A percentile compares a stretch with the other conserved stretches of the same genome.
Evolutionary conservation across 2,113 vertebrate species (phyloP).

Genomic region (Vulpes lagopus): DNA sequence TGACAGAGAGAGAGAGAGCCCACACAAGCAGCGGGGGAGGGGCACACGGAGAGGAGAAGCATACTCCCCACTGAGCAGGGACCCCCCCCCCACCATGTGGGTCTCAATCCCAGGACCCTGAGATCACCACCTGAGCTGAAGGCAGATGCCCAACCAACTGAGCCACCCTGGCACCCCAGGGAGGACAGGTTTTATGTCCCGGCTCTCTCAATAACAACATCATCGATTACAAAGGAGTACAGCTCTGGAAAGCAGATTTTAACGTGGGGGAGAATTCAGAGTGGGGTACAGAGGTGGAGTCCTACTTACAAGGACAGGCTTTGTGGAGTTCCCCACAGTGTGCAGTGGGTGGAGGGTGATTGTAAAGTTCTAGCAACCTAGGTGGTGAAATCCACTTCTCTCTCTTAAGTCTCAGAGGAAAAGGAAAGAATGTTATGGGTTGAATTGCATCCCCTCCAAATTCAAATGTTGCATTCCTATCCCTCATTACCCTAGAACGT

Average conservation of each 20-base stretch:
- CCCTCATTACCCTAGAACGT: background rate
- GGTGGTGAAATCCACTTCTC: background rate
- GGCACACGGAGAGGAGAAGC: too few relatives aligned
- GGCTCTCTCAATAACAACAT: background rate
- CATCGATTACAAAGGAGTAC: rapidly evolving
- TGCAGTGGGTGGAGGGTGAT: too few relatives aligned
- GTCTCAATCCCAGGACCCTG: too few relatives aligned
- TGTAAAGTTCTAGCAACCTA: background rate
- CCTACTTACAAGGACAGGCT: background rate
- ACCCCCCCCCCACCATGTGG: too few relatives aligned
- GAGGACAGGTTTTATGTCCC: background rate
- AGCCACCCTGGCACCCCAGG: background rate
- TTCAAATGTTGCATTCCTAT: background rate
- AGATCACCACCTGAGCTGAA: too few relatives aligned
- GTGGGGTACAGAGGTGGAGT: background rate
- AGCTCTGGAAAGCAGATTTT: background rate
- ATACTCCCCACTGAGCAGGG: too few relatives aligned
- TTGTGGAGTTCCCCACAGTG: rapidly evolving
- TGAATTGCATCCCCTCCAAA: background rate
- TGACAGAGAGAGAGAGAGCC: too few relatives aligned
- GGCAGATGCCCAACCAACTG: too few relatives aligned
- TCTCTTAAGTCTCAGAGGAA: background rate
- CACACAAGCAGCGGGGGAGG: too few relatives aligned
- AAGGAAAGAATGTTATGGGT: background rate
- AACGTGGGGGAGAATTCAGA: rapidly evolving